phyloP scores from a whole-genome alignment of 2,888 invertebrate genomes.

The Dicranocentrus wangi region DNA sequence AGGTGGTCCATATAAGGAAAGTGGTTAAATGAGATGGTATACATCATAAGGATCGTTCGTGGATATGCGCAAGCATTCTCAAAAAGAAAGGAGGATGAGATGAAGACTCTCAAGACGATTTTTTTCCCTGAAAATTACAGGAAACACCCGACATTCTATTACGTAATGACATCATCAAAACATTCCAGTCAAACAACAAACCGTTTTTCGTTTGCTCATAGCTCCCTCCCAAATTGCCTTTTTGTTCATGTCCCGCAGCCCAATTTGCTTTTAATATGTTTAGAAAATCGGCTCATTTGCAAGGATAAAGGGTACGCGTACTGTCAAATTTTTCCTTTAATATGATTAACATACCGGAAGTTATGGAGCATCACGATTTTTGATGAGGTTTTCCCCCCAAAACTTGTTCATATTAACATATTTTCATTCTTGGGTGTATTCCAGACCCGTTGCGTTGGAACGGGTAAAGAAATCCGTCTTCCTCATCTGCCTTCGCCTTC shows the following conservation, averaged over 20 bases:
- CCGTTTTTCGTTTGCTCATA: slow-evolving; percentile 2
- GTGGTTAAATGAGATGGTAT: too few relatives aligned
- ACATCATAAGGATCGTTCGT: too few relatives aligned
- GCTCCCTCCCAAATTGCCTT: not conserved
- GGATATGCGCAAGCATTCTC: too few relatives aligned
- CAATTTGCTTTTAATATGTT: slow-evolving; percentile 36
- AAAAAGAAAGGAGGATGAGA: slow-evolving; percentile 25
- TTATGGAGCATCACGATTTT: not conserved
- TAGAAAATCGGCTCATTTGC: not conserved
- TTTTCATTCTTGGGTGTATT: too few relatives aligned
- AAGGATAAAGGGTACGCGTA: too few relatives aligned
- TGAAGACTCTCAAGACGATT: slow-evolving; percentile 20
- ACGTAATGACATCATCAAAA: slow-evolving; percentile 40
- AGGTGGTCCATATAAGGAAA: too few relatives aligned
- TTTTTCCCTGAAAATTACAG: slow-evolving; percentile 20
- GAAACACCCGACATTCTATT: slow-evolving; percentile 46
- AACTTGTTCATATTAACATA: too few relatives aligned
- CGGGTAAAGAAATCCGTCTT: too few relatives aligned
- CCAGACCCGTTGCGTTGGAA: too few relatives aligned
- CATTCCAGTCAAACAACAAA: slow-evolving; percentile 22
- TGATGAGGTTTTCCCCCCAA: slow-evolving; percentile 21
- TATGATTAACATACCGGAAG: slow-evolving; percentile 37
- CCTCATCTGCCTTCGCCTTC: too few relatives aligned
- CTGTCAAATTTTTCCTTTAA: not conserved
- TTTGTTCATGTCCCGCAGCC: slow-evolving; percentile 18